Base-by-base conservation (phyloP, 2,888 invertebrate genomes). In the Polymixis flavicincta region DNA sequence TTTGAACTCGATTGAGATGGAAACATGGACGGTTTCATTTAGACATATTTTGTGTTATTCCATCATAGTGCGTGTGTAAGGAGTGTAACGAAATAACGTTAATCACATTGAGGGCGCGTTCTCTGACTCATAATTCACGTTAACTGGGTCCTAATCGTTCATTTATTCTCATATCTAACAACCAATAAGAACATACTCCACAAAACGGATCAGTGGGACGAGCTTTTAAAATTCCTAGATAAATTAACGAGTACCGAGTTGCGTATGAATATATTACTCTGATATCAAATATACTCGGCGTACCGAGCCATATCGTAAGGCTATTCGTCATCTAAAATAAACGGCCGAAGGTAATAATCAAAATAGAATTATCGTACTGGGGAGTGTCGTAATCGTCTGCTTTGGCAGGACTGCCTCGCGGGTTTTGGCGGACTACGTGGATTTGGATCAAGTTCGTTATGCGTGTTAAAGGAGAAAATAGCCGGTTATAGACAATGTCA, bases 171-270 rank as follows among this genome's bases (percentile, higher is more conserved):
- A 67, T 84, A 88, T 86, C 80, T 72, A 77, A 70, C 70, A 74
- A 85, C 67, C 72, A 67, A 72, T 75, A 69, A 77, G 78, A 85
- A 76, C 74, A 61, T 59, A 80, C 77, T 82, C 73, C 76, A 75
- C 57, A 84, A 88, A 83, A 86, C 83, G 85, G 89, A 90, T 89
- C 74, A 87, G 89, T 88, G 90, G 92, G 92, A 91, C 87, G 92
- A 92, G 95, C 96, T 96, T 96, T 96, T 95, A 95, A 95, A 95
- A 96, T 96, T 95, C 95, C 95, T 87, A 92, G 93, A 95, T 95
- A 95, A 95, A 94, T 93, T 94, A 94, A 92, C 93, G 91, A 90
- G 92, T 82, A 82, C 74, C 66, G 80, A 76, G 65, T 89, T 91
- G 92, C 90, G 91, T 89, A 90, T 88, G 83, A 87, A 88, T 89